Conservation (phyloP, 64 coral and sea anemone genomes). For the Dendrophyllia cribrosa region DNA sequence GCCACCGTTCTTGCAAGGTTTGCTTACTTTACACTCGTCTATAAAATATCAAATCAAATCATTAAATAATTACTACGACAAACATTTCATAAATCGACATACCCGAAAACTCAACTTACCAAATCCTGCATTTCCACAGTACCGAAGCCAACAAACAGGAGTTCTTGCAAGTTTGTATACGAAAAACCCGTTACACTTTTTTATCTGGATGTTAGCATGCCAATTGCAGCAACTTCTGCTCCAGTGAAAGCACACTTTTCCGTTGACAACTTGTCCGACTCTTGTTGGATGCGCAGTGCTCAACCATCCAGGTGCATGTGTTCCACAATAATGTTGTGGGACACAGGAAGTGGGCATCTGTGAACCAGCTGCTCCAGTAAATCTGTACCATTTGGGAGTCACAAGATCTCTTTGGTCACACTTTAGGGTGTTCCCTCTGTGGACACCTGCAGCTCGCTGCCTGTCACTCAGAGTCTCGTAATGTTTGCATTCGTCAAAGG, state of each 20-base stretch:
- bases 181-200: not conserved
- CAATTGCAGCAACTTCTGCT: not conserved
- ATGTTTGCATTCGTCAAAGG: not conserved
- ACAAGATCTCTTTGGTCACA: conserved; percentile 15
- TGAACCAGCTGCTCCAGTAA: conserved; percentile 42
- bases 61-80: not conserved
- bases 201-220: conserved; percentile 5
- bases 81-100: not conserved
- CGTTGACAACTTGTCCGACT: not conserved
- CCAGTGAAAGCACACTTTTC: conserved; percentile 36
- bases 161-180: conserved; percentile 36
- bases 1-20: conserved; percentile 44
- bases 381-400: conserved; percentile 39
- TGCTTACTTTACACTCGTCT: conserved; percentile 3
- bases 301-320: conserved; percentile 50
- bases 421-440: not conserved
- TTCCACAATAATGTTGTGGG: conserved; percentile 24
- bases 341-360: conserved; percentile 42
- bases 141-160: conserved; percentile 31
- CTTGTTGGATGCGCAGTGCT: conserved; percentile 29
- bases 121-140: conserved; percentile 20
- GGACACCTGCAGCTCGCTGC: not conserved
- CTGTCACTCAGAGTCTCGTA: not conserved
- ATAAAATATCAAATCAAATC: not conserved
- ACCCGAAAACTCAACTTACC: not conserved